Evolutionary conservation across 2,113 vertebrate species (phyloP), one percentile per base, ranked within the genome.

Genomic region (Phaetusa simplex): DNA sequence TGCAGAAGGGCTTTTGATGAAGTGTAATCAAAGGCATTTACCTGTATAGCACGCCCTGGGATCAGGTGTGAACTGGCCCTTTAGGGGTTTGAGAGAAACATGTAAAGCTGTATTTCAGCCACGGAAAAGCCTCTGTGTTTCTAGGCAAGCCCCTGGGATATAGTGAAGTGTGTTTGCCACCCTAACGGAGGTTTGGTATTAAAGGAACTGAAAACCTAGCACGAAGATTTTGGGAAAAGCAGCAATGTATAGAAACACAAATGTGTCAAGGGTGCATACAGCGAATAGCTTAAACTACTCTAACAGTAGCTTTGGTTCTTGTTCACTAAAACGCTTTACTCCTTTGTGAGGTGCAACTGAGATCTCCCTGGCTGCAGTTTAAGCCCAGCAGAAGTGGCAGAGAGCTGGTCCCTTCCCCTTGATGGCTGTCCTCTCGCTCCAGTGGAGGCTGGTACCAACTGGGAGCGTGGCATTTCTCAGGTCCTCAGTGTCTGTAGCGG

Each of bases 381-480:
- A 30, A 86, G 59, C 58, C 17, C 18, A 12, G 50, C 27, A 61
- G 80, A 49, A 69, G 65, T 18, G 11, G 32, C 12, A 30, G 30
- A 30, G 52, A 42, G 72, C 5, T 0, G 23, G 14, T 67, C 43
- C 52, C 43, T n/a, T 66, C 58, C 69, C 45, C 38, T 19, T 21
- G 22, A 29, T 42, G 24, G 36, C 55, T 50, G 47, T 19, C 36
- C 50, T 47, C 34, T 40, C 1, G 5, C 42, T 38, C 49, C 1
- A 1, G 10, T 66, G 21, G n/a, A 58, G 36, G 43, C n/a, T 3
- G 4, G 62, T 4, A 8, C 14, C 5, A 3, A 19, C 45, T 17
- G 53, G 53, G 55, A 50, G 17, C 8, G 1, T 50, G 12, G 16
- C 30, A 9, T n/a, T 55, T 58, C 29, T 2, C 4, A 13, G 36